phyloP scores from a whole-genome alignment of 1,140 invertebrate genomes.

The Luehdorfia chinensis region DNA sequence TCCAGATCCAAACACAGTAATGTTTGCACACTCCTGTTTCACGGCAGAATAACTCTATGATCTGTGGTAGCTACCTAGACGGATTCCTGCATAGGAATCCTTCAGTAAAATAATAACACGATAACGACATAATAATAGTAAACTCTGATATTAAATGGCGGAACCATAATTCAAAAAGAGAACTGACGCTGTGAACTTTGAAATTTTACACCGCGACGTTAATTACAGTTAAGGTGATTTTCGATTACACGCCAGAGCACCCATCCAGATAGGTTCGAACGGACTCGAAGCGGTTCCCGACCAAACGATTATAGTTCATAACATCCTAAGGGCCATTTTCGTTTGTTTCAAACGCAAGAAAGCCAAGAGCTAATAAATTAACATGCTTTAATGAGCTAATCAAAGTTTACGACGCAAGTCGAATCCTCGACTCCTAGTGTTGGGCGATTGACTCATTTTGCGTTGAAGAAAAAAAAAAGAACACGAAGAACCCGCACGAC shows the following conservation, averaged over 20 bases:
- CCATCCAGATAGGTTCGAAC: constrained; percentile 34
- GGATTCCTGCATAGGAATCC: too few relatives aligned
- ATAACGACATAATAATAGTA: too few relatives aligned
- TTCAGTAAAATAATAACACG: too few relatives aligned
- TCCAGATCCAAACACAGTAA: too few relatives aligned
- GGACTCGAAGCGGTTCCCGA: constrained; percentile 21
- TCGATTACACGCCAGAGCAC: constrained; percentile 46
- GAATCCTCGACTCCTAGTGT: constrained; percentile 75
- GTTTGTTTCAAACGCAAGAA: constrained; percentile 52
- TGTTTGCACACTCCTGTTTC: too few relatives aligned
- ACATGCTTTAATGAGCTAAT: constrained; percentile 75
- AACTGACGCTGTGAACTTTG: constrained; percentile 11
- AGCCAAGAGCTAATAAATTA: constrained; percentile 72
- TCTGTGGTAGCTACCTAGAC: too few relatives aligned
- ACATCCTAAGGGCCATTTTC: constrained; percentile 49
- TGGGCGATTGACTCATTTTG: constrained; percentile 71
- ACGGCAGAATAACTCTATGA: too few relatives aligned
- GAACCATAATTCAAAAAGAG: constrained; percentile 11
- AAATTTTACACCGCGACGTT: constrained; percentile 26
- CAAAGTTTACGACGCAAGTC: constrained; percentile 75
- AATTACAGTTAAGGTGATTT: constrained; percentile 57
- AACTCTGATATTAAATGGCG: constrained; percentile 6
- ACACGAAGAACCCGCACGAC: constrained; percentile 9
- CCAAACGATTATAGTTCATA: constrained; percentile 25
- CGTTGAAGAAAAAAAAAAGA: constrained; percentile 40